Percentiles rank a stretch among this genome's conserved stretches.
Conservation (phyloP, 2,888 invertebrate genomes). For the Trachelus troglodyta region DNA sequence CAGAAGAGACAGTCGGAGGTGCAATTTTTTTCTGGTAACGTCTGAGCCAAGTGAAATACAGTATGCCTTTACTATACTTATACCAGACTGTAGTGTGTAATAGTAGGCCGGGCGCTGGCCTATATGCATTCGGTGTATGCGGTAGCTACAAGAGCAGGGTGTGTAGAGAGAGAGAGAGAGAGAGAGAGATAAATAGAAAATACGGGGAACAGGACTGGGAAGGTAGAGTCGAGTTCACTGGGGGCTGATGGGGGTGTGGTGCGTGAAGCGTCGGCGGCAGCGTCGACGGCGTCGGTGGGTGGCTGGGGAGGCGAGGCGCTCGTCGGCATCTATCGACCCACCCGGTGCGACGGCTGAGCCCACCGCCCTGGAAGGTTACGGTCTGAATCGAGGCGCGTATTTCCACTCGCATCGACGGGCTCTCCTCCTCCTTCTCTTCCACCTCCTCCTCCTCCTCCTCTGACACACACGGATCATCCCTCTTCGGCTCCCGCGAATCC, state of each 20-base stretch:
- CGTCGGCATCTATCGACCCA: conserved; percentile 62
- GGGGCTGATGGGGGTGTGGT: conserved; percentile 10
- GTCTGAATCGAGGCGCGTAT: conserved; percentile 29
- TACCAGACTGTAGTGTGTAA: too few species aligned
- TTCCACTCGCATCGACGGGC: background rate
- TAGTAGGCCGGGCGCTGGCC: too few species aligned
- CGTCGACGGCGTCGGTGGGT: conserved; percentile 37
- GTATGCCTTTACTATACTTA: too few species aligned
- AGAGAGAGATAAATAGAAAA: background rate
- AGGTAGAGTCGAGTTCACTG: conserved; percentile 8
- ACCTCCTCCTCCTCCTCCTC: background rate
- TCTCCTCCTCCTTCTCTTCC: background rate
- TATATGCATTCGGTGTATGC: conserved; percentile 2
- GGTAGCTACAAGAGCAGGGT: background rate
- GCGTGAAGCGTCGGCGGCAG: conserved; percentile 37
- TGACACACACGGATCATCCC: background rate
- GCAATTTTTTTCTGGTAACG: too few species aligned
- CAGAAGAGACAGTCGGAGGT: too few species aligned
- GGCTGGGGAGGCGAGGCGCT: conserved; percentile 33
- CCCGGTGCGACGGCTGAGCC: conserved; percentile 35
- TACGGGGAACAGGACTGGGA: background rate
- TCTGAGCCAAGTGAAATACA: too few species aligned
- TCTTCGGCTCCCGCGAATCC: background rate
- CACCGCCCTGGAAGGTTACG: conserved; percentile 51
- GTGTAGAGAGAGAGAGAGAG: too few species aligned